Conservation (phyloP, 2,113 vertebrate genomes). For the Penelope pileata region DNA sequence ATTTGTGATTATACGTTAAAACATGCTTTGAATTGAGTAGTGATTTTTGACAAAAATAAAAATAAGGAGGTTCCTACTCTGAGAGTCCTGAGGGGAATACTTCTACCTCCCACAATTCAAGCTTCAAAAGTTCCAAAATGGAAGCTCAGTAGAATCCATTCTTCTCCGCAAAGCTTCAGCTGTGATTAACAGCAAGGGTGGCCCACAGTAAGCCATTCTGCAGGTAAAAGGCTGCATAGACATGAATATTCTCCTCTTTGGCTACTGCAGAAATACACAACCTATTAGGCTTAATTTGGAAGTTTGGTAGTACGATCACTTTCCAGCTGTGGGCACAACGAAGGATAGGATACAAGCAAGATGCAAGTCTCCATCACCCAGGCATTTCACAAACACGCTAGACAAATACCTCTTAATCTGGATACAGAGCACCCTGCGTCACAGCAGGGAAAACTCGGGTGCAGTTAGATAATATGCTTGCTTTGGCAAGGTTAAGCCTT, state of each 20-base stretch:
- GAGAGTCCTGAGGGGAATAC: not conserved
- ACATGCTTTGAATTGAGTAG: not conserved
- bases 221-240: not conserved
- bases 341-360: not conserved
- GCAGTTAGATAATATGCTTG: not conserved
- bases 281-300: not conserved
- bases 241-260: not conserved
- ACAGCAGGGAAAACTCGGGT: not conserved
- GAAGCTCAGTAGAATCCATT: not conserved
- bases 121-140: not conserved
- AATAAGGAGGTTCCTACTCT: not conserved
- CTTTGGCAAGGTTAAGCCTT: not conserved
- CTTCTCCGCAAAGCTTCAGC: not conserved
- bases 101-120: not conserved
- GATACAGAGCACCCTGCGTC: not conserved
- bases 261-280: not conserved
- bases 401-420: not conserved
- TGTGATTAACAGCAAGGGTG: not conserved
- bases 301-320: rapidly evolving
- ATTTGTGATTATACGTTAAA: not conserved
- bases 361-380: not conserved
- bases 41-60: not conserved
- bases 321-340: not conserved
- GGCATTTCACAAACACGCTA: not conserved
- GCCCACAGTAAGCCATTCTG: not conserved